These are phyloP conservation scores for Rapana venosa DNA, from an alignment of 2,888 invertebrate species.

Conservation along the genomic window DNA sequence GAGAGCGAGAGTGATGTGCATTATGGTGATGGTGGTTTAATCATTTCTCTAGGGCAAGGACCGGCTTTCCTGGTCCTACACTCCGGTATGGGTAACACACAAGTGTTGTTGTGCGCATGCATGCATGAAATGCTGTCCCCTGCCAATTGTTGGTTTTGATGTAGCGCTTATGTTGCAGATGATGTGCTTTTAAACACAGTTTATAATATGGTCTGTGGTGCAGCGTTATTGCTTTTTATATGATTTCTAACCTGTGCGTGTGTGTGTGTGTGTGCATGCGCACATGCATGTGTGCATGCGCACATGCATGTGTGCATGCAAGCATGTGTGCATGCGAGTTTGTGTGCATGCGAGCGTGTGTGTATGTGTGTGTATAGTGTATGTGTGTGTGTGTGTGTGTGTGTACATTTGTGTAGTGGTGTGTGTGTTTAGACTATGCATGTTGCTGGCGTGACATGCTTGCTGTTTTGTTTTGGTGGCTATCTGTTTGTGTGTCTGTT, in stretches of 20 bases:
- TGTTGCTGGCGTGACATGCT: neutral
- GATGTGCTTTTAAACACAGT: neutral
- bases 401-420: neutral
- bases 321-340: slow-evolving; percentile 9
- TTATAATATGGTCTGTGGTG: neutral
- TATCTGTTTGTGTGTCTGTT: neutral
- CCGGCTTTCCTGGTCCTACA: neutral
- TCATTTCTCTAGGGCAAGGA: neutral
- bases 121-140: neutral
- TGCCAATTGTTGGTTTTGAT: neutral
- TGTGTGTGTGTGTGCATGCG: neutral
- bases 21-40: neutral
- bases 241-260: neutral
- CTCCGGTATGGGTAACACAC: neutral
- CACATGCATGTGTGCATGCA: neutral
- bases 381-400: slow-evolving; percentile 6
- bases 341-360: neutral
- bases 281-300: slow-evolving; percentile 12
- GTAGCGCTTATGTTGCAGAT: neutral
- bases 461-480: neutral
- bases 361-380: neutral
- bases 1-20: neutral
- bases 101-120: neutral
- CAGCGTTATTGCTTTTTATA: neutral
- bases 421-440: neutral